Evolutionary conservation across 2,888 invertebrate genomes (phyloP).

Genomic region (Eulithis testata): DNA sequence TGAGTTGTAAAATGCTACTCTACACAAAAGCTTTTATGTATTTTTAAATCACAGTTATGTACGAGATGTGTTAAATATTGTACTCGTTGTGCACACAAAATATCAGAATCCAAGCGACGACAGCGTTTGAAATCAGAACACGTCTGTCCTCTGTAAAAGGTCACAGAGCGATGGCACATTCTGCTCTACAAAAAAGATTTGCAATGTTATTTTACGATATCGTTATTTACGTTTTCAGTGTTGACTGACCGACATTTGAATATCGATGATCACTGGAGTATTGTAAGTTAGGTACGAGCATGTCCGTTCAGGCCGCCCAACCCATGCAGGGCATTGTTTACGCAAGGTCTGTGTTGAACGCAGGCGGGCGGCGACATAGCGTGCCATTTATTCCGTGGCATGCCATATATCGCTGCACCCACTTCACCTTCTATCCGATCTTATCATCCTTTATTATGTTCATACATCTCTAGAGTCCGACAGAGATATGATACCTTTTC

Average conservation of each 20-base stretch:
- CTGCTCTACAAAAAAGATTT: conserved; percentile 42
- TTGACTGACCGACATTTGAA: conserved; percentile 21
- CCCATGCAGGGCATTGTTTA: conserved; percentile 55
- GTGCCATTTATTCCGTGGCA: conserved; percentile 47
- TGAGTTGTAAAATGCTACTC: conserved; percentile 14
- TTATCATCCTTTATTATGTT: conserved; percentile 44
- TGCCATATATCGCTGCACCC: conserved; percentile 58
- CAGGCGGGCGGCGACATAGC: conserved; percentile 47
- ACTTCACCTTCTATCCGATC: conserved; percentile 45
- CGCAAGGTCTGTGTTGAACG: conserved; percentile 53
- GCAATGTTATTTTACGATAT: conserved; percentile 22
- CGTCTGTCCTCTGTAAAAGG: conserved; percentile 57
- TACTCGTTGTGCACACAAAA: conserved; percentile 12
- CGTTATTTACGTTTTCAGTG: conserved; percentile 14
- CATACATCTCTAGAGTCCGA: conserved; percentile 34
- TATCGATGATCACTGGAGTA: conserved; percentile 31
- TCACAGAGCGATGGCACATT: conserved; percentile 45
- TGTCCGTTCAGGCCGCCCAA: conserved; percentile 45
- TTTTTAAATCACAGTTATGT: neutral
- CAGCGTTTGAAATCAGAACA: conserved; percentile 50
- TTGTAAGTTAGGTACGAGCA: conserved; percentile 44
- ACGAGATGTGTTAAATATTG: neutral
- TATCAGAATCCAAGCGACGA: conserved; percentile 17
- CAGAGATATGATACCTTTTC: conserved; percentile 34
- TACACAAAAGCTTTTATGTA: conserved; percentile 2